Evolutionary conservation across 1,140 invertebrate genomes (phyloP).

Genomic region (Drosophila sturtevanti): DNA sequence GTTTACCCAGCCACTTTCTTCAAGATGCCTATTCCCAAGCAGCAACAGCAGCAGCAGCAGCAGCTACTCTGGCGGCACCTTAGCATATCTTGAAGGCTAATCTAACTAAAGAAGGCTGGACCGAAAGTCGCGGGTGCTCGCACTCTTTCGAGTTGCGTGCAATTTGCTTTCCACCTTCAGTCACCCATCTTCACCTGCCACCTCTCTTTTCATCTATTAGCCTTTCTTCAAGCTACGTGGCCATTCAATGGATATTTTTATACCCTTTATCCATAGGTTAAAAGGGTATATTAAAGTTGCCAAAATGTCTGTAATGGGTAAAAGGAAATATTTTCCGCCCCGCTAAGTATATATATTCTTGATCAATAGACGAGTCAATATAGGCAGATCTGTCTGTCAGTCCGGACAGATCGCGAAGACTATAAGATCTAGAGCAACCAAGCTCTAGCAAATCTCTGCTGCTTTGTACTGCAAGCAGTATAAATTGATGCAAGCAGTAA

Average conservation of each 20-base stretch:
- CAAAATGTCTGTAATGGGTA: no score
- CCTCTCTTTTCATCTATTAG: not conserved
- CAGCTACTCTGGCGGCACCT: constrained; percentile 56
- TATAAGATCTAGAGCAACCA: no score
- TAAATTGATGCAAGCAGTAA: no score
- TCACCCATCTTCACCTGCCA: not conserved
- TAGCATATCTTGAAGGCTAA: constrained; percentile 66
- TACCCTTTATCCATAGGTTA: no score
- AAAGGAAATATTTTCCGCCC: no score
- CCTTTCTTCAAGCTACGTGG: constrained; percentile 17
- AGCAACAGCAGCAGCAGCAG: constrained; percentile 10
- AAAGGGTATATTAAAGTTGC: no score
- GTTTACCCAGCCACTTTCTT: constrained; percentile 61
- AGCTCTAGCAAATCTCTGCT: no score
- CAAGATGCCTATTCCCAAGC: constrained; percentile 5
- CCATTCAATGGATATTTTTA: constrained; percentile 4
- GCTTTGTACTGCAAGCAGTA: no score
- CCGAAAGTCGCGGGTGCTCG: constrained; percentile 10
- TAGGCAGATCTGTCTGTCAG: no score
- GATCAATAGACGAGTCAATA: no score
- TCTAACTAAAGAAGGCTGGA: constrained; percentile 43
- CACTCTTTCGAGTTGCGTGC: constrained; percentile 11
- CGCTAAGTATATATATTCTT: no score
- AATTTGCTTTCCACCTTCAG: constrained; percentile 24
- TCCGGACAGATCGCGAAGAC: no score